A percentile compares a stretch with the other conserved stretches of the same genome.
phyloP scores from a whole-genome alignment of 1,140 invertebrate species.

The Bemisia tabaci region DNA sequence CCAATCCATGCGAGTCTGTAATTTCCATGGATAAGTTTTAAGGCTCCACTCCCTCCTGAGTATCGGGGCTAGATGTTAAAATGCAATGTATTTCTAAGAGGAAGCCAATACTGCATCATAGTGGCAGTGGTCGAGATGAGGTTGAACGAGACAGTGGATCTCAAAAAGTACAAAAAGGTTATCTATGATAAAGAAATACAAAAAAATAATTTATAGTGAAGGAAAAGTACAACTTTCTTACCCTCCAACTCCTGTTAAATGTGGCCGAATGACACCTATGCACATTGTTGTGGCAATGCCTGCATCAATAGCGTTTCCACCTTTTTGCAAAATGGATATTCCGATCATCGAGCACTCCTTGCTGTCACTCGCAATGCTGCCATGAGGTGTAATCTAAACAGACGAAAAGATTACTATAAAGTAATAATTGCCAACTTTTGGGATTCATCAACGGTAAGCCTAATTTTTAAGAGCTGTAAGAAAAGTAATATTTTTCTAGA shows the following conservation, averaged over 20 bases:
- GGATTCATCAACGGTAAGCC: background rate
- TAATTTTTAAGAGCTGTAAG: background rate
- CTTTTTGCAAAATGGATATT: conserved; percentile 43
- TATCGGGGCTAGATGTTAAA: too few relatives aligned
- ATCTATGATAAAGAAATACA: too few relatives aligned
- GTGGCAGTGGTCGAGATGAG: too few relatives aligned
- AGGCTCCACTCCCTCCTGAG: too few relatives aligned
- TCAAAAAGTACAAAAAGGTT: too few relatives aligned
- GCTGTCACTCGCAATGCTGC: conserved; percentile 56
- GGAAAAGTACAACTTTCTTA: too few relatives aligned
- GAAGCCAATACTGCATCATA: too few relatives aligned
- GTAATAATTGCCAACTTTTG: background rate
- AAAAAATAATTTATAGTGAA: too few relatives aligned
- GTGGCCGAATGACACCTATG: conserved; percentile 47
- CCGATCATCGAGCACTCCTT: conserved; percentile 56
- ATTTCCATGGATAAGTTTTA: too few relatives aligned
- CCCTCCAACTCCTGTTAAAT: conserved; percentile 55
- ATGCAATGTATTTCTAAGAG: too few relatives aligned
- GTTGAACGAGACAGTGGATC: too few relatives aligned
- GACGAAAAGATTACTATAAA: conserved; percentile 11
- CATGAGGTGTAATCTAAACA: conserved; percentile 49
- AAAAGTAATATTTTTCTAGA: conserved; percentile 18
- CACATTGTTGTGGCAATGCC: conserved; percentile 50
- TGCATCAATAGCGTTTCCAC: conserved; percentile 55
- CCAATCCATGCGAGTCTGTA: too few relatives aligned